Base-by-base conservation (phyloP, 2,888 invertebrate species). In the Lamproptera curius region DNA sequence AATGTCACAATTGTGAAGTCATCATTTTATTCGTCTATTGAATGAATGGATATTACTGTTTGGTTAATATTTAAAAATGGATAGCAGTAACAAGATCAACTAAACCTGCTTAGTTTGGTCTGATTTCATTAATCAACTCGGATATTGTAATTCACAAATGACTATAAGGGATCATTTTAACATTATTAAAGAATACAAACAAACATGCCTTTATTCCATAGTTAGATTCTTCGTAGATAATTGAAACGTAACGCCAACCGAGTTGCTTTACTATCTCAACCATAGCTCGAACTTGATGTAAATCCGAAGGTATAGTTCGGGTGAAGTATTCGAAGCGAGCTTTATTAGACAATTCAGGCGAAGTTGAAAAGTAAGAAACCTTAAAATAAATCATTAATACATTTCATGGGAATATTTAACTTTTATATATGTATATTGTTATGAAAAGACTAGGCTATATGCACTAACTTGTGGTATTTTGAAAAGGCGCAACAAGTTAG, bases 291-390 rank as follows among this genome's bases (percentile, higher is more conserved):
- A 95, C 96, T 82, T 98, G 97, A 77, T 97, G 95, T 70, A 95
- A 93, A 78, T 98, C 97, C 0, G 96, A 96, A 2, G 97, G 97
- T 62, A 97, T 97, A 5, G 97, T 97, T 41, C 97, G 90, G 13
- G 96, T 93, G 80, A 98, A 97, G 75, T 94, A 97, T 70, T 97
- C 97, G 76, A 97, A 98, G 9, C 97, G 91, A 63, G 97, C 95
- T 69, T 97, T 96, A 84, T 96, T 97, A 62, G 96, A 97, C 57
- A 98, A 87, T 73, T 97, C 97, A 0, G 97, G 96, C 54, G 96
- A 96, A 4, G 97, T 97, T 0, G 97, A 97, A 84, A 97, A 97
- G 81, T 95, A 97, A 0, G 97, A 97, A 13, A 97, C 96, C 97
- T 97, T n/a, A n/a, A n/a, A n/a, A n/a, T n/a, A n/a, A n/a, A n/a